Conservation (phyloP, 1,140 invertebrate species). For the Tribolium madens region DNA sequence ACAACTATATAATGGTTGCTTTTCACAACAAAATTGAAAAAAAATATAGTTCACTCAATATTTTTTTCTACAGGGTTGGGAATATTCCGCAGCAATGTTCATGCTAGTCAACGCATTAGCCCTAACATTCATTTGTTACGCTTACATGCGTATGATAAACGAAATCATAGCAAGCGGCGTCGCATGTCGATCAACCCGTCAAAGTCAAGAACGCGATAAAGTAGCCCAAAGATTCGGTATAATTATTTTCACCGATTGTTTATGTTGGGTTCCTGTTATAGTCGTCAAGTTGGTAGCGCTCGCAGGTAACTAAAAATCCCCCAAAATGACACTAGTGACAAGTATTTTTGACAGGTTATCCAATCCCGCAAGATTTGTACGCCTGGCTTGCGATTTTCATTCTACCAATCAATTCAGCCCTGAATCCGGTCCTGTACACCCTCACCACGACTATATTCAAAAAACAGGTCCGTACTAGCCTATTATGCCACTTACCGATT, state of each 20-base stretch:
- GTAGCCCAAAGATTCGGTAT: slow-evolving; percentile 71
- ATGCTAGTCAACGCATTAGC: slow-evolving; percentile 71
- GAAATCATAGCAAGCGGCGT: slow-evolving; percentile 70
- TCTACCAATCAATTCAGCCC: slow-evolving; percentile 77
- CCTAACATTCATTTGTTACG: slow-evolving; percentile 72
- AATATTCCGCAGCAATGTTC: slow-evolving; percentile 73
- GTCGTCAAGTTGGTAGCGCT: slow-evolving; percentile 72
- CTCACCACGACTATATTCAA: slow-evolving; percentile 73
- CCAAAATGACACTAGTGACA: background rate
- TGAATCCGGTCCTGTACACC: slow-evolving; percentile 80
- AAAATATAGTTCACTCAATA: no score
- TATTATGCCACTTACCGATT: background rate
- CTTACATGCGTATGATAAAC: slow-evolving; percentile 71
- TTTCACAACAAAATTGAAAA: no score
- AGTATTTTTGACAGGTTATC: slow-evolving; percentile 63
- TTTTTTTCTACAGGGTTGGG: slow-evolving; percentile 68
- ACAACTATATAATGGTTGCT: no score
- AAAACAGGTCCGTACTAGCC: slow-evolving; percentile 65
- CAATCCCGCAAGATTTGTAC: slow-evolving; percentile 69
- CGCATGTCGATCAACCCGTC: slow-evolving; percentile 69
- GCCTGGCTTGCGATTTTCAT: slow-evolving; percentile 79
- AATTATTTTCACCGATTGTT: slow-evolving; percentile 72
- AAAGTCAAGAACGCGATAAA: slow-evolving; percentile 69
- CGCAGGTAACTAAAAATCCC: slow-evolving; percentile 63
- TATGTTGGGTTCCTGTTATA: slow-evolving; percentile 76